Conservation (phyloP, 2,888 invertebrate species). For the Isotomurus palustris region DNA sequence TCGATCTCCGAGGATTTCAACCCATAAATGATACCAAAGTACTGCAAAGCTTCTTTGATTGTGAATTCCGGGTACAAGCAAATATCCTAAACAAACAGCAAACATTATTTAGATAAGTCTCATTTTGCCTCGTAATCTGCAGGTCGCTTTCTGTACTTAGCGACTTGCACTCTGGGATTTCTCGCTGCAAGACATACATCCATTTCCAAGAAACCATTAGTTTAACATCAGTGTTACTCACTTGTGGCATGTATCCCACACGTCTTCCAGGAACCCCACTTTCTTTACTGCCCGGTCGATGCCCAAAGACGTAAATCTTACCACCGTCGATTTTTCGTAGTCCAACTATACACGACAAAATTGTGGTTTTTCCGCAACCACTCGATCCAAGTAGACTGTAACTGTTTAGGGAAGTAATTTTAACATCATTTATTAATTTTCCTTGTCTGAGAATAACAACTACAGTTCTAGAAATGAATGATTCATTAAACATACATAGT, state of each 20-base stretch:
- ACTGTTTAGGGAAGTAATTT: slow-evolving; percentile 55
- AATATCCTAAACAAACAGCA: slow-evolving; percentile 66
- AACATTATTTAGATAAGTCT: too few relatives aligned
- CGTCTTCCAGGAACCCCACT: slow-evolving; percentile 78
- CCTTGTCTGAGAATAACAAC: neutral
- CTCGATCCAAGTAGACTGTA: slow-evolving; percentile 91
- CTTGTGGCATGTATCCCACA: slow-evolving; percentile 39
- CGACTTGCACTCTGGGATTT: neutral
- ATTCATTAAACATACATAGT: slow-evolving; percentile 26
- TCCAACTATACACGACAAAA: slow-evolving; percentile 86
- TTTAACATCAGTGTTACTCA: neutral
- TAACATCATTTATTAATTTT: neutral
- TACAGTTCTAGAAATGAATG: neutral
- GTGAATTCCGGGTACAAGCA: slow-evolving; percentile 87
- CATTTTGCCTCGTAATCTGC: too few relatives aligned
- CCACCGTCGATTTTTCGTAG: slow-evolving; percentile 78
- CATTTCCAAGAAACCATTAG: too few relatives aligned
- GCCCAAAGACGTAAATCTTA: slow-evolving; percentile 83
- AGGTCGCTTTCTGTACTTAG: neutral
- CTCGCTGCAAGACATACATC: neutral
- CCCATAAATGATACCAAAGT: slow-evolving; percentile 37
- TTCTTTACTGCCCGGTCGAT: slow-evolving; percentile 65
- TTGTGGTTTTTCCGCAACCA: slow-evolving; percentile 83
- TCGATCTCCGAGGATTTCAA: slow-evolving; percentile 30
- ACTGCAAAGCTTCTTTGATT: slow-evolving; percentile 63